Base-by-base conservation (phyloP, 2,888 invertebrate species). In the Boloria euphrosyne region DNA sequence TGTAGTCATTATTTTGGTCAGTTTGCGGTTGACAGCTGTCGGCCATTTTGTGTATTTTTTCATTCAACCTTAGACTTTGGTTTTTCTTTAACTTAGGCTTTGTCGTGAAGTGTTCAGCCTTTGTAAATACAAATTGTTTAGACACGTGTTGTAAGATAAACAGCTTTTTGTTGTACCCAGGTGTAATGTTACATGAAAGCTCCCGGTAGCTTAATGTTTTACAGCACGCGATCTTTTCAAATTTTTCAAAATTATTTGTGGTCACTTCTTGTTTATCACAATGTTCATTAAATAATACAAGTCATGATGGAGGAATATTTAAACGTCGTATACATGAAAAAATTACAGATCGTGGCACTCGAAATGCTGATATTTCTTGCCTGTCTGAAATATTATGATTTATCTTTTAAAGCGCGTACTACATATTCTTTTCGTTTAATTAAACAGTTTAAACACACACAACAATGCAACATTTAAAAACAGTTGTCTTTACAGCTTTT, bases 11-110 rank as follows among this genome's bases (percentile, higher is more conserved):
- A 76, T 68, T 55, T 69, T 70, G 77, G 77, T 75, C 76, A 75
- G 73, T 76, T 82, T 90, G 89, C 76, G 90, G 90, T 88, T 81
- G 82, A 81, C 84, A 85, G 83, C 83, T 88, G 86, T 46, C 58
- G 61, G 61, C 69, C 67, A 69, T 69, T 67, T 69, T 64, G 58
- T 18, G 51, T 38, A 17, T 43, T 47, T 22, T 58, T 47, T 52
- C 18, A 27, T 43, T 49, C 44, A 17, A 47, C 46, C 44, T 67
- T 57, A 59, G 52, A 52, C 17, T 44, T 58, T 47, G 3, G 14
- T 58, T 52, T 57, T 51, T 54, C 47, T 38, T 47, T n/a, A 27
- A 43, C 27, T 67, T 61, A 60, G 57, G 60, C 43, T 17, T 58
- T 66, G 60, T 58, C 50, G 72, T 74, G 58, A 60, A 74, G 75